These are phyloP conservation scores for Adelognathus sp. DNA, from an alignment of 2,888 invertebrate species.

Conservation along the genomic window DNA sequence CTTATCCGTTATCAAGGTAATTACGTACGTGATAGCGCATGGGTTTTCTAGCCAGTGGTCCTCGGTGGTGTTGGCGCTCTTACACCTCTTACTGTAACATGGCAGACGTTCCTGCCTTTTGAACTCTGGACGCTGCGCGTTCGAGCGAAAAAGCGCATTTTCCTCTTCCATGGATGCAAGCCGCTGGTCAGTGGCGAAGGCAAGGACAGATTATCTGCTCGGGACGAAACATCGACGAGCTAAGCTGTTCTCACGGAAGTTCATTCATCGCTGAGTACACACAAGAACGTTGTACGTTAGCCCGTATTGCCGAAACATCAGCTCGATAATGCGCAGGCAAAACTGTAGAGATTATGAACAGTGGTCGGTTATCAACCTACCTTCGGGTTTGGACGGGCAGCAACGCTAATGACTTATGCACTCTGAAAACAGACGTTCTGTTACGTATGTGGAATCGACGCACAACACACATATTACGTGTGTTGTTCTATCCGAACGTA, in stretches of 20 bases:
- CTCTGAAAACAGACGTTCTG: too few species aligned
- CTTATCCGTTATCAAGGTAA: slow-evolving; percentile 59
- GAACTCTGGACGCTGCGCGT: not conserved
- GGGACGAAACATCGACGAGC: not conserved
- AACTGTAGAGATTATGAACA: not conserved
- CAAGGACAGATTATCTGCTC: not conserved
- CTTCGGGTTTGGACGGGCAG: not conserved
- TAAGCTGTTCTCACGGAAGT: slow-evolving; percentile 7
- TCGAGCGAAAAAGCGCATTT: slow-evolving; percentile 5
- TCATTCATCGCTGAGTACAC: slow-evolving; percentile 22
- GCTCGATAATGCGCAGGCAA: not conserved
- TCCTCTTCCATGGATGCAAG: not conserved
- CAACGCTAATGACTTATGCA: not conserved
- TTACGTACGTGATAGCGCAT: slow-evolving; percentile 59
- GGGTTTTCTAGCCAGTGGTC: slow-evolving; percentile 23
- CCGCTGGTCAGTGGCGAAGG: not conserved
- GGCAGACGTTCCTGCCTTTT: slow-evolving; percentile 11
- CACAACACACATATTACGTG: too few species aligned
- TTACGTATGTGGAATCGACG: too few species aligned
- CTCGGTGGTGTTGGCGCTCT: slow-evolving; percentile 21
- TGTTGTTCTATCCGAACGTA: too few species aligned
- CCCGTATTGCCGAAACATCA: not conserved
- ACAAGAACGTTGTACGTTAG: not conserved
- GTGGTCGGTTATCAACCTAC: not conserved
- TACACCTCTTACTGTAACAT: slow-evolving; percentile 4